These are phyloP conservation scores for Stictocephala bisonia DNA, from an alignment of 2,888 invertebrate species.

Conservation along the genomic window DNA sequence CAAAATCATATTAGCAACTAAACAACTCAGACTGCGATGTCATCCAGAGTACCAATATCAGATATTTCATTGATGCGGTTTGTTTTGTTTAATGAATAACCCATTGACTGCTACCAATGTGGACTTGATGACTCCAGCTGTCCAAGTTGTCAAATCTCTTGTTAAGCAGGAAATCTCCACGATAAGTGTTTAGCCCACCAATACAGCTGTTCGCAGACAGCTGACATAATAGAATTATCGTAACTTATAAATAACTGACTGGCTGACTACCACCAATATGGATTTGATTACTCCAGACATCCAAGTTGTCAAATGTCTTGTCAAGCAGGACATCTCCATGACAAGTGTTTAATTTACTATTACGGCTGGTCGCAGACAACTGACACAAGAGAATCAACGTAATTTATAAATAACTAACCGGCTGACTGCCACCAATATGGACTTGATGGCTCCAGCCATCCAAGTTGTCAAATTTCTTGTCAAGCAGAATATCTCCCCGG, in stretches of 20 bases:
- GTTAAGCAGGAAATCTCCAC: background rate
- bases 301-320: background rate
- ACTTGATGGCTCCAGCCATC: constrained; percentile 2
- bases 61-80: too few relatives aligned
- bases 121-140: background rate
- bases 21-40: too few relatives aligned
- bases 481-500: background rate
- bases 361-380: background rate
- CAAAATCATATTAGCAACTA: too few relatives aligned
- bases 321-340: background rate
- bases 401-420: background rate
- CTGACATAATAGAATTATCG: too few relatives aligned
- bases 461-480: background rate
- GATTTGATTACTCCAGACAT: background rate
- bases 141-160: background rate
- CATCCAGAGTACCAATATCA: too few relatives aligned
- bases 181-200: too few relatives aligned
- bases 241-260: too few relatives aligned
- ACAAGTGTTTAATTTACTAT: background rate
- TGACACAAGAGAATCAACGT: too few relatives aligned
- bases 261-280: background rate
- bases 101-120: background rate
- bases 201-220: too few relatives aligned
- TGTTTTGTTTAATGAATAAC: too few relatives aligned
- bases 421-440: background rate